Base-by-base conservation (phyloP, 2,888 invertebrate species). In the Sminthurinus aureus region DNA sequence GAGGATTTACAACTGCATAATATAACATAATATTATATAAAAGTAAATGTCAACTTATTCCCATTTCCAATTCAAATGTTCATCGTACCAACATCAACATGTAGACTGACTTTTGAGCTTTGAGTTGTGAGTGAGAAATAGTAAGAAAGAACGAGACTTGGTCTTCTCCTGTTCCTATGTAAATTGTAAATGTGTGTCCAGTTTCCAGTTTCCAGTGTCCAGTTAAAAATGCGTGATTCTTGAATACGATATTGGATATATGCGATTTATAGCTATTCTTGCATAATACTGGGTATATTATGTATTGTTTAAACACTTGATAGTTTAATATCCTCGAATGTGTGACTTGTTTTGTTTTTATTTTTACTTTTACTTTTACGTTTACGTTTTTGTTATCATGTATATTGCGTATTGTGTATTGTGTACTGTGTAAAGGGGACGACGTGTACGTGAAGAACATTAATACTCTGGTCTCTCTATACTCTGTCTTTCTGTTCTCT, bases 261-360 rank as follows among this genome's bases (percentile, higher is more conserved):
- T 38, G 22, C n/a, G n/a, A 12, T 20, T 20, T 12, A 64, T 4
- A 67, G 3, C 20, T n/a, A 79, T 79, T 69, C 69, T 79, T 79
- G 20, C 24, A 38, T 66, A 26, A 38, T 69, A 79, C n/a, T n/a
- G n/a, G n/a, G n/a, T 79, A 79, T 69, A 69, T 69, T 38, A 6
- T 38, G 6, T 38, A 38, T 38, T 38, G 38, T 38, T 4, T 69
- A 71, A 12, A 71, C 24, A 71, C 22, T 71, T 71, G 24, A 71
- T 71, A 71, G 71, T 79, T 79, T 79, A 79, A 79, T 79, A 79
- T 79, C 26, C 66, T 50, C 66, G 20, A 79, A 79, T 79, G 79
- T 79, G 79, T 79, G 79, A 79, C 69, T 79, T 79, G 79, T 79
- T 79, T 79, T 79, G 79, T 79, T 38, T 38, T 38, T 38, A 38